These are phyloP conservation scores for Leptestheria dahalacensis DNA, from an alignment of 1,140 invertebrate genomes.

Conservation along the genomic window DNA sequence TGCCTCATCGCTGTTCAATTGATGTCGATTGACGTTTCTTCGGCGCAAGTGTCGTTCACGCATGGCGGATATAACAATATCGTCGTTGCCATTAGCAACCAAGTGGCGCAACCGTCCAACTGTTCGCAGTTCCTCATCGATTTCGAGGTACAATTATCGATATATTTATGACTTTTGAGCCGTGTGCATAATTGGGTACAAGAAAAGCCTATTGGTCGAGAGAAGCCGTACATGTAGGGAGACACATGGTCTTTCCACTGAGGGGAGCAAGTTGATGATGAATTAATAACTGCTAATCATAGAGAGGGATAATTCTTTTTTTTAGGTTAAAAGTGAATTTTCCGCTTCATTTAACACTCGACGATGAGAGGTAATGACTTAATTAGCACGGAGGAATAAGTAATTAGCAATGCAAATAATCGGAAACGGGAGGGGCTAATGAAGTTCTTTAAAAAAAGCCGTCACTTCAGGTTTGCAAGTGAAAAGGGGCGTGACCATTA, in stretches of 20 bases:
- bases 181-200: no score
- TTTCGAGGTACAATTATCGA: constrained; percentile 2
- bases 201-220: no score
- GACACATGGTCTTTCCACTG: no score
- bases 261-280: no score
- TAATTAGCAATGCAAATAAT: background rate
- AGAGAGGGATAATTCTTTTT: background rate
- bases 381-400: background rate
- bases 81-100: constrained; percentile 3
- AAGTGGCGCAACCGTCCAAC: constrained; percentile 4
- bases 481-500: background rate
- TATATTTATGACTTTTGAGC: background rate
- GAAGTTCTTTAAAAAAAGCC: background rate
- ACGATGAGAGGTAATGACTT: no score
- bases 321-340: background rate
- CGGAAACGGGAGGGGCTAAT: background rate
- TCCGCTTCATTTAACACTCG: no score
- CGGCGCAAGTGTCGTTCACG: constrained; percentile 7
- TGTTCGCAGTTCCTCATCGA: constrained; percentile 11
- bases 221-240: background rate
- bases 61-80: constrained; percentile 15
- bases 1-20: background rate
- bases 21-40: background rate
- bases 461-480: background rate
- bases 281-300: background rate